Evolutionary conservation across 2,888 invertebrate species (phyloP).

Genomic region (Parnassius glacialis): DNA sequence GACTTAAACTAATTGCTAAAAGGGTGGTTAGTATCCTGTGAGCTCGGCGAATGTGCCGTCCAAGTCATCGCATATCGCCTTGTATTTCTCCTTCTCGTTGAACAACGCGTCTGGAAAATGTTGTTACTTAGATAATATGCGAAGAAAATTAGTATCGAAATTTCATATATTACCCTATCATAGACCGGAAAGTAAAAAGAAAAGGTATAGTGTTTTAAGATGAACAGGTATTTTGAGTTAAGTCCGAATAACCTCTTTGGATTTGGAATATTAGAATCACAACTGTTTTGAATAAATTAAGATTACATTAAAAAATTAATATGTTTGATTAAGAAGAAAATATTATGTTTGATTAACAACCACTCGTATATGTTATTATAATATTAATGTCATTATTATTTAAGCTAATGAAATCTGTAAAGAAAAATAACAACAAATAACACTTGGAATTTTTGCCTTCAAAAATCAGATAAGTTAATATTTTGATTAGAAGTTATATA

Average conservation of each 20-base stretch:
- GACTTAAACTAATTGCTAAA: constrained; percentile 65
- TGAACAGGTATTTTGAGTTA: constrained; percentile 6
- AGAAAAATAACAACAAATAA: constrained; percentile 11
- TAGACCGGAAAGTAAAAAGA: constrained; percentile 3
- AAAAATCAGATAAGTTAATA: constrained; percentile 17
- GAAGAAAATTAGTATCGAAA: constrained; percentile 35
- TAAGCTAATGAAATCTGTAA: too few species aligned
- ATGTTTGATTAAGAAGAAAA: constrained; percentile 14
- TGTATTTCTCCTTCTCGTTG: constrained; percentile 96
- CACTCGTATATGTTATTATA: constrained; percentile 13
- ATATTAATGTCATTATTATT: neutral
- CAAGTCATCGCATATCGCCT: constrained; percentile 98
- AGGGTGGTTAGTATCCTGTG: constrained; percentile 92
- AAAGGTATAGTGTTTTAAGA: constrained; percentile 12
- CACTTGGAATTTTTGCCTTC: constrained; percentile 14
- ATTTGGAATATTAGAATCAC: constrained; percentile 11
- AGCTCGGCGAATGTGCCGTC: constrained; percentile 98
- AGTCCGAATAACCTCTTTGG: neutral
- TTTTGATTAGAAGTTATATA: constrained; percentile 27
- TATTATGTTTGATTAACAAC: constrained; percentile 7
- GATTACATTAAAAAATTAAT: constrained; percentile 3
- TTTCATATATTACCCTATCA: constrained; percentile 1
- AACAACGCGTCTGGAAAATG: constrained; percentile 90
- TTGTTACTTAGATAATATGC: constrained; percentile 61
- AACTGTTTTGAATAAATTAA: constrained; percentile 1